Evolutionary conservation across 2,888 invertebrate genomes (phyloP), one percentile per base, ranked within the genome.

Genomic region (Lepeophtheirus nordmannii): DNA sequence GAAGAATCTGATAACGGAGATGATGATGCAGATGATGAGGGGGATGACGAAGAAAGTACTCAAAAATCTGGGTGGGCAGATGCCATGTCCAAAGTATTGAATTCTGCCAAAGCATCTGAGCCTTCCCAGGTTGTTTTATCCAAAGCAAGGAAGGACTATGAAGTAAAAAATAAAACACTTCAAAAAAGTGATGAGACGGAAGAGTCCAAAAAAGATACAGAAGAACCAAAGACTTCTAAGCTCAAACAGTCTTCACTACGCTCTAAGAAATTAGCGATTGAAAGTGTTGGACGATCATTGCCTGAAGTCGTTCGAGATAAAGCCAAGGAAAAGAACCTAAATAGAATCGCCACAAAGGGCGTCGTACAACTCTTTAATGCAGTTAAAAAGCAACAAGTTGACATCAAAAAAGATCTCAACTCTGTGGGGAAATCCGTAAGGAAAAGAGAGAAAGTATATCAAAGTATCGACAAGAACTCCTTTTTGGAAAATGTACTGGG

Each of bases 311-410:
- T 72, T 14, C 61, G 58, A 70, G 86, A 90, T 70, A 83, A 83
- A 71, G 86, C 87, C 67, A 81, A 84, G 70, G 92, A 93, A 75
- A 82, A 83, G 71, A 77, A 81, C 67, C 75, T 93, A 61, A 78
- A 84, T 41, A 89, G 86, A 80, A 9, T 61, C 7, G 61, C 65
- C 17, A 39, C 10, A 70, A 87, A 86, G 74, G 93, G 92, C 72
- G 90, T 92, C 0, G 90, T 93, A 0, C 91, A 92, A 74, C 78
- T 93, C 69, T 93, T 92, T 72, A 93, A 93, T 80, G 87, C 89
- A 40, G 91, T 93, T 0, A 83, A 82, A 72, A 81, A 84, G 71
- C 91, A 92, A 75, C 91, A 92, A 75, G 86, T 83, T 74, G 82
- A 83, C 66, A 77, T 91, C 62, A 82, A 83, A 58, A 80, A 80